A percentile compares a stretch with the other conserved stretches of the same genome.
phyloP scores from a whole-genome alignment of 2,888 invertebrate species.

The Synergus japonicus region DNA sequence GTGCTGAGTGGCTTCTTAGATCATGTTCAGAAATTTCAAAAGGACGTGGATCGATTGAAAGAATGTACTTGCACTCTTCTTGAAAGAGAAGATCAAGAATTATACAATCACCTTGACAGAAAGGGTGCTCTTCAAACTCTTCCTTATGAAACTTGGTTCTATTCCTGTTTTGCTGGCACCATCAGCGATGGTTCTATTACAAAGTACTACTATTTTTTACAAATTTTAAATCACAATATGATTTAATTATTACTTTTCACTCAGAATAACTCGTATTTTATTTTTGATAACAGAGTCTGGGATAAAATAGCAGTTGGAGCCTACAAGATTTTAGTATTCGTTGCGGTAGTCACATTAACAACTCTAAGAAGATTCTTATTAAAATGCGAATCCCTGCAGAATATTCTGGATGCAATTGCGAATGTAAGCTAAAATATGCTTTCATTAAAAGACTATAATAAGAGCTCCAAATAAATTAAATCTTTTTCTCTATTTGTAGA shows the following conservation, averaged over 20 bases:
- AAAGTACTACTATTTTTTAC: constrained; percentile 79
- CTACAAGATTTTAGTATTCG: constrained; percentile 88
- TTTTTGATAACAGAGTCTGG: constrained; percentile 84
- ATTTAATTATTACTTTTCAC: no score
- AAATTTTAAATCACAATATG: constrained; percentile 25
- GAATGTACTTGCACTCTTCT: constrained; percentile 84
- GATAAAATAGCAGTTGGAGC: constrained; percentile 93
- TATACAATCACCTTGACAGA: constrained; percentile 85
- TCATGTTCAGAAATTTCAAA: constrained; percentile 83
- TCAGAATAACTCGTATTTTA: constrained; percentile 9
- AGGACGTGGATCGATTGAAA: constrained; percentile 83
- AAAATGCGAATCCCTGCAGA: constrained; percentile 81
- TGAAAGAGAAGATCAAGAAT: constrained; percentile 87
- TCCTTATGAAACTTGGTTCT: constrained; percentile 89
- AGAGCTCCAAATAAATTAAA: background rate
- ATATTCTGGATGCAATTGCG: constrained; percentile 83
- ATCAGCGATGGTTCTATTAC: constrained; percentile 88
- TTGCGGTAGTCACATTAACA: constrained; percentile 86
- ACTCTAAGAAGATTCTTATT: constrained; percentile 84
- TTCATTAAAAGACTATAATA: no score
- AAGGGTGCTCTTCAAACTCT: constrained; percentile 82
- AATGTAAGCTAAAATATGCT: constrained; percentile 79
- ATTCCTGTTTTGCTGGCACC: constrained; percentile 89
- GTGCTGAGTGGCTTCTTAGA: constrained; percentile 87
- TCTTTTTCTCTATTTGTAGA: constrained; percentile 77